Percentiles rank a stretch among this genome's conserved stretches.
These are phyloP conservation scores for Columba guinea DNA, from an alignment of 2,797 vertebrate genomes.

Conservation along the genomic window DNA sequence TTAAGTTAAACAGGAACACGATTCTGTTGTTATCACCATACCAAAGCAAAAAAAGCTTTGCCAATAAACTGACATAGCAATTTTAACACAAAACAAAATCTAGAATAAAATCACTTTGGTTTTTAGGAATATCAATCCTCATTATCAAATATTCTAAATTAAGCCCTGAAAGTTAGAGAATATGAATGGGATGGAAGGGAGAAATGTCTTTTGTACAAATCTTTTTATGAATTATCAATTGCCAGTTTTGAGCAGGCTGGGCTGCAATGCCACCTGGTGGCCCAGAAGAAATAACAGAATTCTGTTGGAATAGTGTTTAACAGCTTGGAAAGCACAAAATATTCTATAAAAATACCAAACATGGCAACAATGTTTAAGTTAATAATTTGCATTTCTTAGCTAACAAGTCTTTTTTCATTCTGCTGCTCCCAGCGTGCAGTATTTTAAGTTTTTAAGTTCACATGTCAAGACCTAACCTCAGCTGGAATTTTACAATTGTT, in stretches of 20 bases:
- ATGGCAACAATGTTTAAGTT: neutral
- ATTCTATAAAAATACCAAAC: conserved; percentile 42
- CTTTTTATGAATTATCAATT: neutral
- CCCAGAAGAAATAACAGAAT: conserved; percentile 22
- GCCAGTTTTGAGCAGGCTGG: conserved; percentile 67
- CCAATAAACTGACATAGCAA: neutral
- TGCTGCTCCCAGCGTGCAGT: neutral
- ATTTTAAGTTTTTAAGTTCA: conserved; percentile 16
- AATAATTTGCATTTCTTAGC: neutral
- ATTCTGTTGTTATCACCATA: neutral
- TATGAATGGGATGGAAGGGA: neutral
- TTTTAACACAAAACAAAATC: neutral
- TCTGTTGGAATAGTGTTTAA: neutral
- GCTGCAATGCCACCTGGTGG: conserved; percentile 83
- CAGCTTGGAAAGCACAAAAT: neutral
- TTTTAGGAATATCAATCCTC: neutral
- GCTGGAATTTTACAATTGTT: conserved; percentile 11
- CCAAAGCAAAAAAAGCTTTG: neutral
- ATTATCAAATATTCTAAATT: neutral
- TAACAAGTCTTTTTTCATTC: neutral
- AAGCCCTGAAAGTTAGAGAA: neutral
- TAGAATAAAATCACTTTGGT: neutral
- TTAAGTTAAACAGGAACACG: neutral
- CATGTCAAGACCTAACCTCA: neutral
- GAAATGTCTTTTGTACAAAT: neutral